Percentiles rank a stretch among this genome's conserved stretches.
Evolutionary conservation across 2,113 vertebrate genomes (phyloP).

Genomic region (Choloepus hoffmanni): DNA sequence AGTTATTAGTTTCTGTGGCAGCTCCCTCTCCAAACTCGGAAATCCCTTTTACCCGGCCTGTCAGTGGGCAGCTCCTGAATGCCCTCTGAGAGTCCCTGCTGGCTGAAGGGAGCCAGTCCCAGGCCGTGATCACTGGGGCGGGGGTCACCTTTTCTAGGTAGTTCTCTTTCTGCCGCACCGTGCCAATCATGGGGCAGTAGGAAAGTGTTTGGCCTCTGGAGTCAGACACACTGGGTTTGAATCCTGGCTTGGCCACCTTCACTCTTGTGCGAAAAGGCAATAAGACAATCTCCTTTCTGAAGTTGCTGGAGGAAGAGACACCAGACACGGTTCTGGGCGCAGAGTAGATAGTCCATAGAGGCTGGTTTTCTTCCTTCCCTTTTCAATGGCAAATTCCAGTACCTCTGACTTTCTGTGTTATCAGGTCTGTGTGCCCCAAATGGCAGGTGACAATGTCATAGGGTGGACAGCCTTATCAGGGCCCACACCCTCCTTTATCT

Average conservation of each 20-base stretch:
- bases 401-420: neutral
- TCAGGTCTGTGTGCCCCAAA: neutral
- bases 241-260: neutral
- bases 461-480: neutral
- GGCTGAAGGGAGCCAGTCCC: too few relatives aligned
- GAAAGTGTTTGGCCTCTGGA: neutral
- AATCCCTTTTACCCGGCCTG: neutral
- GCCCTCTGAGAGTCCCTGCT: accelerated
- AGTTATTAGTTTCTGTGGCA: neutral
- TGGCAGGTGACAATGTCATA: neutral
- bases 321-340: neutral
- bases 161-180: neutral
- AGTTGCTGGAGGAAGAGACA: neutral
- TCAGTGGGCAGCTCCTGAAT: accelerated
- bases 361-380: neutral
- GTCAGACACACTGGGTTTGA: neutral
- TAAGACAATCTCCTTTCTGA: neutral
- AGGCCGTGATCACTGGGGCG: neutral
- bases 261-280: neutral
- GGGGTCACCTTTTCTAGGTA: neutral
- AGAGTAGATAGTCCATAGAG: accelerated
- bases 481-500: neutral
- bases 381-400: neutral
- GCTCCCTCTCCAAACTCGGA: neutral
- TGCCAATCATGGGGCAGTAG: neutral